phyloP scores from a whole-genome alignment of 2,888 invertebrate species.

The Diarsia brunnea region DNA sequence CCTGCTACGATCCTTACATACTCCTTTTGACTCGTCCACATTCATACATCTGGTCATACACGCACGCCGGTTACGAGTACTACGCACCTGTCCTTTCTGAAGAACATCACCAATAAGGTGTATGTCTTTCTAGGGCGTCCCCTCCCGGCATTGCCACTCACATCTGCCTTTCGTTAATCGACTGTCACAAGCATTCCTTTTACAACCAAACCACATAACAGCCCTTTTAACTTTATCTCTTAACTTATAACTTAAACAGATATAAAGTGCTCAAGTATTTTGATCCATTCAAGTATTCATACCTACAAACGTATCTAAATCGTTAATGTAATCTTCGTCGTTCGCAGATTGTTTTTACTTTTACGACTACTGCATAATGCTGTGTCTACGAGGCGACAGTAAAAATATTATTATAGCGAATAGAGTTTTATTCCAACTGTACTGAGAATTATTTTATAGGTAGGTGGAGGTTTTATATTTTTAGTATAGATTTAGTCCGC shows the following conservation, averaged over 20 bases:
- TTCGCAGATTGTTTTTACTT: conserved; percentile 68
- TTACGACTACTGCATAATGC: conserved; percentile 57
- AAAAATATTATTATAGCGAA: conserved; percentile 60
- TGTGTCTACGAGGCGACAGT: conserved; percentile 52
- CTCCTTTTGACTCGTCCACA: too few relatives aligned
- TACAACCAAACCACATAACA: neutral
- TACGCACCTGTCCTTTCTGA: too few relatives aligned
- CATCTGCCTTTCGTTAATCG: too few relatives aligned
- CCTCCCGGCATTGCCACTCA: too few relatives aligned
- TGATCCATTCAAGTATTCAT: conserved; percentile 52
- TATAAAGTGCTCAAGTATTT: conserved; percentile 26
- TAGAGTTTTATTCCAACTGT: conserved; percentile 51
- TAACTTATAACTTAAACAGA: conserved; percentile 22
- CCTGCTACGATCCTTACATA: too few relatives aligned
- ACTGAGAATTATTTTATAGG: conserved; percentile 27
- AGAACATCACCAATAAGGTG: too few relatives aligned
- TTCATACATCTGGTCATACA: too few relatives aligned
- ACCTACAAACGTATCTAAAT: conserved; percentile 48
- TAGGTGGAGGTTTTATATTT: conserved; percentile 30
- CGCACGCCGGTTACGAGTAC: too few relatives aligned
- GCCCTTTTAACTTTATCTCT: neutral
- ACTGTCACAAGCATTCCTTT: neutral
- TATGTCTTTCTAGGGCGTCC: too few relatives aligned
- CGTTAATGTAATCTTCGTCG: conserved; percentile 61
- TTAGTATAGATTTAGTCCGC: neutral